Base-by-base conservation (phyloP, 2,888 invertebrate genomes). In the Tenthredo distinguenda region DNA sequence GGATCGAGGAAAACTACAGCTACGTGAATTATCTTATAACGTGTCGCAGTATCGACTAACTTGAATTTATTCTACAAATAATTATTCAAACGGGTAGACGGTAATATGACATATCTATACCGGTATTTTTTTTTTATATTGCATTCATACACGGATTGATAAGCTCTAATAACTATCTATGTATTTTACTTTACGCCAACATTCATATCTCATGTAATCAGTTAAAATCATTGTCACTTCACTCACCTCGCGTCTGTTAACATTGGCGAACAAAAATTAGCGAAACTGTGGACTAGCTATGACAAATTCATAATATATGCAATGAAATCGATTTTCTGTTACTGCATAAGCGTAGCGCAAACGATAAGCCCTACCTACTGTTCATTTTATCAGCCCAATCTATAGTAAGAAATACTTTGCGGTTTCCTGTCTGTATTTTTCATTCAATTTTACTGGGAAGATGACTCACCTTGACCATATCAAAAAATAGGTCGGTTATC, bases 81-180 rank as follows among this genome's bases (percentile, higher is more conserved):
- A 65, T 65, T 26, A 65, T 9, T 26, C 4, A 18, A 37, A 74
- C 43, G 26, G n/a, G 31, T 9, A 47, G 15, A 77, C 18, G 34
- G 18, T 77, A 47, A 15, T 47, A 18, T 55, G 31, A 34, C 77
- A 34, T 55, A 18, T 31, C 18, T 18, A 55, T 55, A 34, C 31
- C 18, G 50, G 50, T 47, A 31, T 31, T 76, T 21, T 58, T 58
- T 58, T 18, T 76, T 47, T 47, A 47, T 76, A 76, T 76, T 76
- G 76, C 76, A 76, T 55, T 77, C 43, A 77, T 77, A 77, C 76
- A 77, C 76, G 50, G 76, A 21, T 31, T 50, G 50, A n/a, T 50
- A 50, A 77, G 50, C 50, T 77, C 50, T 50, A 50, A 31, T 77
- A 77, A 77, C 34, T 77, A 72, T 72, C 2, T 15, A 31, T 68